Conservation (phyloP, 1,140 invertebrate genomes). For the Sycophila sp. region DNA sequence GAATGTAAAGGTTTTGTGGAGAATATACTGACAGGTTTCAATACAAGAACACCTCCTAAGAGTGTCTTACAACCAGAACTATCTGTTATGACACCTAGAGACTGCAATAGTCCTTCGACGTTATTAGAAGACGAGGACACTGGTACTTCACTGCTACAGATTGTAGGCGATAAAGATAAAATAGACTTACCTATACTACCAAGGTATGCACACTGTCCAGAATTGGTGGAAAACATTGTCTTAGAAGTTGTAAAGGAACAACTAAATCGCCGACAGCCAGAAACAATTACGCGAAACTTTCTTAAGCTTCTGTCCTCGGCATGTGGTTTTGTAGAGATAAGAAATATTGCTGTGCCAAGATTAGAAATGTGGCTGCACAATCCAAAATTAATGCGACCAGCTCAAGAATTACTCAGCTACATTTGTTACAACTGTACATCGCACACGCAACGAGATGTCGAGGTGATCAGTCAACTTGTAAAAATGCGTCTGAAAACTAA, state of each 20-base stretch:
- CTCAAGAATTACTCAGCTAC: constrained; percentile 93
- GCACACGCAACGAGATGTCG: constrained; percentile 83
- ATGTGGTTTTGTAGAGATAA: constrained; percentile 87
- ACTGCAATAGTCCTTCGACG: constrained; percentile 66
- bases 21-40: constrained; percentile 90
- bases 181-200: constrained; percentile 63
- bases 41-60: constrained; percentile 80
- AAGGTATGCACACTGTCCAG: constrained; percentile 73
- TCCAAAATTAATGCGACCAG: constrained; percentile 89
- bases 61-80: constrained; percentile 71
- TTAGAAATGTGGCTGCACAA: constrained; percentile 96
- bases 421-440: constrained; percentile 90
- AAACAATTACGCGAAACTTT: constrained; percentile 88
- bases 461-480: constrained; percentile 89
- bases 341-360: constrained; percentile 82
- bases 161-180: constrained; percentile 65
- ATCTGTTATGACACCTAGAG: constrained; percentile 63
- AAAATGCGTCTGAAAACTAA: constrained; percentile 95
- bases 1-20: constrained; percentile 93
- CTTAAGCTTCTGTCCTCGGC: constrained; percentile 84
- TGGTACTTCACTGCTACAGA: constrained; percentile 54
- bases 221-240: constrained; percentile 83
- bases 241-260: constrained; percentile 90
- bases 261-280: constrained; percentile 83
- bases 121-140: constrained; percentile 69